Conservation (phyloP, 2,888 invertebrate genomes). For the Julus scanicus region DNA sequence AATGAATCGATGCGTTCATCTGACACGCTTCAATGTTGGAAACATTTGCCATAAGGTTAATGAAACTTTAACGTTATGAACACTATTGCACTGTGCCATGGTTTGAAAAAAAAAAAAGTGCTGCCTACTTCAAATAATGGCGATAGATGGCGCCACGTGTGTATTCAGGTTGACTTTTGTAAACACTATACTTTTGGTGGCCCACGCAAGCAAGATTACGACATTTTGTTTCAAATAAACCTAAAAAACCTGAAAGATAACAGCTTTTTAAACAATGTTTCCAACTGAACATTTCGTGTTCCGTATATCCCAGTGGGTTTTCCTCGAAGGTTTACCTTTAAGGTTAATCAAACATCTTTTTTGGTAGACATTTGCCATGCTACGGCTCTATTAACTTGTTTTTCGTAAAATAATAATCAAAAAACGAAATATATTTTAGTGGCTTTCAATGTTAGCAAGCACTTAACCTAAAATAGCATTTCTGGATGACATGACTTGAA, state of each 20-base stretch:
- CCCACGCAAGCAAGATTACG: too few relatives aligned
- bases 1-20: slow-evolving; percentile 11
- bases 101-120: not conserved
- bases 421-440: not conserved
- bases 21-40: not conserved
- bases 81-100: not conserved
- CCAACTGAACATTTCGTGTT: too few relatives aligned
- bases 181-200: too few relatives aligned
- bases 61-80: not conserved
- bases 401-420: not conserved
- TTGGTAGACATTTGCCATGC: not conserved
- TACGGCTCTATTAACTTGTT: not conserved
- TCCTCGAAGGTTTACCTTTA: not conserved
- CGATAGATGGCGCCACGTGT: not conserved
- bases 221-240: too few relatives aligned
- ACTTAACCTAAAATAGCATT: slow-evolving; percentile 1
- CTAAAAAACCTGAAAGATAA: too few relatives aligned
- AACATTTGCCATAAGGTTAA: not conserved
- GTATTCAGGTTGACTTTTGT: not conserved
- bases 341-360: not conserved
- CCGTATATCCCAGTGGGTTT: too few relatives aligned
- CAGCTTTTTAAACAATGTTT: too few relatives aligned
- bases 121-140: not conserved
- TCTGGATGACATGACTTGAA: not conserved
- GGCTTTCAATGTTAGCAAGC: not conserved